phyloP scores from a whole-genome alignment of 92 coral and sea anemone genomes.

The Parazoanthus swiftii region DNA sequence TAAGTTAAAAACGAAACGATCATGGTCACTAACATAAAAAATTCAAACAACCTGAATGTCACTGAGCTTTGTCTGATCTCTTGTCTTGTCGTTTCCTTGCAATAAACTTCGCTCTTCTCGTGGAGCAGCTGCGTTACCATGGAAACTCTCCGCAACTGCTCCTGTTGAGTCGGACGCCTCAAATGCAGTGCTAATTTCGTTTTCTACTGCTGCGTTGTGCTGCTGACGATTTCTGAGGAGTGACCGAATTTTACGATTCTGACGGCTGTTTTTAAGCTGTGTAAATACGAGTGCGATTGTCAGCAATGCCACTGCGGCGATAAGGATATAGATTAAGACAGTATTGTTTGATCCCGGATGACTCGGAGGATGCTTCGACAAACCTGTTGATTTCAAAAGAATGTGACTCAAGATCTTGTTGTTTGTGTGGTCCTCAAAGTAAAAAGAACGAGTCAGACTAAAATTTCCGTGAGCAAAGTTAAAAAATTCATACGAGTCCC shows the following conservation, averaged over 20 bases:
- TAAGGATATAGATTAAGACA: constrained; percentile 5
- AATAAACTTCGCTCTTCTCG: constrained; percentile 9
- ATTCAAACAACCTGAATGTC: constrained; percentile 12
- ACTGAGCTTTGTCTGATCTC: not conserved
- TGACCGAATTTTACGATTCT: not conserved
- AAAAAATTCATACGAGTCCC: too few relatives aligned
- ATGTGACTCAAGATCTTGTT: too few relatives aligned
- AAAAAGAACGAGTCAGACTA: too few relatives aligned
- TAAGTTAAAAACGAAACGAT: not conserved
- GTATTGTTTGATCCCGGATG: not conserved
- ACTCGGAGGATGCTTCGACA: not conserved
- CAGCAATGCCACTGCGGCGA: not conserved
- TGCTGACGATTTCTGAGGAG: constrained; percentile 1
- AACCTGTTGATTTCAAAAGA: not conserved
- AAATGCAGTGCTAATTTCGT: constrained; percentile 15
- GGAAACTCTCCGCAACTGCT: not conserved
- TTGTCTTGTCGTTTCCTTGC: not conserved
- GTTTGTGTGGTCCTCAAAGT: too few relatives aligned
- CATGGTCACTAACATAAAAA: too few relatives aligned
- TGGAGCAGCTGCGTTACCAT: not conserved
- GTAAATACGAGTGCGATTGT: not conserved
- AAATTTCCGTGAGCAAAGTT: too few relatives aligned
- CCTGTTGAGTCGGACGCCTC: constrained; percentile 21
- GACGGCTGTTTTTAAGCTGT: not conserved
- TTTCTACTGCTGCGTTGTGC: not conserved